Evolutionary conservation across 2,113 vertebrate genomes (phyloP), one percentile per base, ranked within the genome.

Genomic region (Anarhynchus alexandrinus): DNA sequence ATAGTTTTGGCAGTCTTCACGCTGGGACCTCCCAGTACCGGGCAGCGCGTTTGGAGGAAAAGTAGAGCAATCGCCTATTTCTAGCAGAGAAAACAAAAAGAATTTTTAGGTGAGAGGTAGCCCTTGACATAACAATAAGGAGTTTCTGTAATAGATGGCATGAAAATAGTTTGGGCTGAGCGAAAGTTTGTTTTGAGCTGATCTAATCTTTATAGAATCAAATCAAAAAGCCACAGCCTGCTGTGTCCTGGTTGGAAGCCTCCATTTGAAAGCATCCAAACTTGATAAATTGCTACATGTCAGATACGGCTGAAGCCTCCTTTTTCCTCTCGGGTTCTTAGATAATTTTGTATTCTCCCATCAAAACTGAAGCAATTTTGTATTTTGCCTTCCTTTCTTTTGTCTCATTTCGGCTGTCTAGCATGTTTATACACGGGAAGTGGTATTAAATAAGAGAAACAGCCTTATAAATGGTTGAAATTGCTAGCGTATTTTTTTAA

Each of bases 1-100:
- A 19, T 20, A 4, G 13, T 26, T 80, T 73, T 70, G 64, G 51
- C 57, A 45, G 38, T 23, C 23, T 17, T 52, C 4, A 1, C n/a
- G 34, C 45, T 42, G 52, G 27, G 38, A 42, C 57, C 32, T 64
- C 42, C 32, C 5, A 1, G 21, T 18, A 6, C 2, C 0, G 0
- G 67, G 32, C 43, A 77, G 43, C 14, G 49, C 25, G 12, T 55
- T 27, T 49, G 81, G 42, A 64, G 64, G 58, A 55, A 7, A 12
- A 72, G 47, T 18, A 19, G 58, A 94, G 17, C 23, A 72, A 18
- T 69, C 14, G 1, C 1, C 0, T 54, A 17, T 54, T 69, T 86
- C 66, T 62, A 65, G 45, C 1, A 47, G 43, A 54, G 82, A 34
- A 65, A 71, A 87, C 6, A 32, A 57, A 47, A 49, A 14, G 3